These are phyloP conservation scores for Ommatoiulus sabulosus DNA, from an alignment of 2,888 invertebrate species.

Conservation along the genomic window DNA sequence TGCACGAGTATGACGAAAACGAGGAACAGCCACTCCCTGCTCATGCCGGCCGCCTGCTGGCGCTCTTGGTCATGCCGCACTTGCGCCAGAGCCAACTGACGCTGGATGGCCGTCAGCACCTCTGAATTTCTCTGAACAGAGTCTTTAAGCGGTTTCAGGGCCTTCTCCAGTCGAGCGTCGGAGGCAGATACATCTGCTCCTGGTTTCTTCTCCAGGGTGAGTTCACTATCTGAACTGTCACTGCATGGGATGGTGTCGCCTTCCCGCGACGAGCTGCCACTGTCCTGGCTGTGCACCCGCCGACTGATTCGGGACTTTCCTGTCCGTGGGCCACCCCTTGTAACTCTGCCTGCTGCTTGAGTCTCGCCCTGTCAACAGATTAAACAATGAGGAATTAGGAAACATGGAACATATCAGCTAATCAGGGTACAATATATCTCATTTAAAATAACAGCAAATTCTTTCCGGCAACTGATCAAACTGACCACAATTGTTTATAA, in stretches of 20 bases:
- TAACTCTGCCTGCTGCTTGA: not conserved
- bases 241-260: constrained; percentile 52
- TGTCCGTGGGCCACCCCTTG: not conserved
- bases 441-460: constrained; percentile 3
- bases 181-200: not conserved
- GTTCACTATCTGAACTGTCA: constrained; percentile 58
- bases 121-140: not conserved
- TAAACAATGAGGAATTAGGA: not conserved
- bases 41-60: not conserved
- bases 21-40: constrained; percentile 13
- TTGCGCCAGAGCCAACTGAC: constrained; percentile 17
- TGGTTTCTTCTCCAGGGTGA: constrained; percentile 37
- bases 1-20: not conserved
- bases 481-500: too few species aligned
- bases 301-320: not conserved
- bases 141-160: constrained; percentile 8
- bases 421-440: not conserved
- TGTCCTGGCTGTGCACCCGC: constrained; percentile 55
- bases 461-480: not conserved
- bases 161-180: not conserved
- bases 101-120: not conserved
- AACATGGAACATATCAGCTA: not conserved
- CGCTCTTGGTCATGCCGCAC: not conserved
- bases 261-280: constrained; percentile 58
- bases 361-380: not conserved